Conservation (phyloP, 2,797 vertebrate genomes). For the Leucoraja ocellata region DNA sequence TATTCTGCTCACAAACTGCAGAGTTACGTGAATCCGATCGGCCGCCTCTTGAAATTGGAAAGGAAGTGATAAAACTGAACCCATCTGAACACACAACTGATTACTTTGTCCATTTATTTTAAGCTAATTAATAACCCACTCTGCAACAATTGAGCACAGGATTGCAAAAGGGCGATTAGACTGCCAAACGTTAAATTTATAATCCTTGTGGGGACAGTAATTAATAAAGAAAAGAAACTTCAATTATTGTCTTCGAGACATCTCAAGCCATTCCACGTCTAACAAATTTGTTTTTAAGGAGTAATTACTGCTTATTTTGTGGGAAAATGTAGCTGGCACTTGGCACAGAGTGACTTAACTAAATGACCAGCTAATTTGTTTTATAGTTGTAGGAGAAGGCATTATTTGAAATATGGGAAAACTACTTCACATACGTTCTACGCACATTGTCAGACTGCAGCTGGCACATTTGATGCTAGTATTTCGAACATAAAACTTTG, state of each 20-base stretch:
- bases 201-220: neutral
- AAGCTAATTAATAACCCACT: slow-evolving; percentile 6
- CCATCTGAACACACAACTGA: neutral
- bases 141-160: neutral
- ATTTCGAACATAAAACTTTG: too few relatives aligned
- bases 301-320: neutral
- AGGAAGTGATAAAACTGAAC: neutral
- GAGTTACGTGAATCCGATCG: too few relatives aligned
- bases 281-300: neutral
- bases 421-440: too few relatives aligned
- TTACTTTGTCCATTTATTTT: neutral
- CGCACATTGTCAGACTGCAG: too few relatives aligned
- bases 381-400: neutral
- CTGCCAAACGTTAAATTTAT: neutral
- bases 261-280: neutral
- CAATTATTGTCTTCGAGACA: neutral
- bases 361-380: neutral
- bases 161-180: neutral
- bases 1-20: neutral
- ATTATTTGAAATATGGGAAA: too few relatives aligned
- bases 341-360: neutral
- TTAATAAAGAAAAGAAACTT: neutral
- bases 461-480: too few relatives aligned
- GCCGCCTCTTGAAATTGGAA: neutral
- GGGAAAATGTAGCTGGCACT: neutral